Evolutionary conservation across 2,797 vertebrate genomes (phyloP).

Genomic region (Labroides dimidiatus): DNA sequence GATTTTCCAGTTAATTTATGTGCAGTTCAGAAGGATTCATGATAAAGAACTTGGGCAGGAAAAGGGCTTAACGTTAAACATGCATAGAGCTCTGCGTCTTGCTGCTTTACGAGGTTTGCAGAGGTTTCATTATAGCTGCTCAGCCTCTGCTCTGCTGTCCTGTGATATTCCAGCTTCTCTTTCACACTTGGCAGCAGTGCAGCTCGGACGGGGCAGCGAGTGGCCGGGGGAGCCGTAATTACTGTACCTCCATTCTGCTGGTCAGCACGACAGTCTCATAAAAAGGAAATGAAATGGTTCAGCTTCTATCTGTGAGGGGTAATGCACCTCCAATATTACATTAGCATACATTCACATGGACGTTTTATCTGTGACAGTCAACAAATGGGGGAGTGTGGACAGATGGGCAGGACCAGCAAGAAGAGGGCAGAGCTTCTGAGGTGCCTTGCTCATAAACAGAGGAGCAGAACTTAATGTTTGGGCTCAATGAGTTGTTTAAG

Average conservation of each 20-base stretch:
- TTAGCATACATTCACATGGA: slow-evolving; percentile 70
- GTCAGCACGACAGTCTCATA: slow-evolving; percentile 74
- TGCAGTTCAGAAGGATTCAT: slow-evolving; percentile 42
- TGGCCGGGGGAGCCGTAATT: slow-evolving; percentile 58
- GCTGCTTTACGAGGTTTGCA: slow-evolving; percentile 54
- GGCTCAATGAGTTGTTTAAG: background rate
- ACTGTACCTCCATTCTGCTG: slow-evolving; percentile 71
- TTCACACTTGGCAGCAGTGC: slow-evolving; percentile 64
- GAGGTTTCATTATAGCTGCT: slow-evolving; percentile 51
- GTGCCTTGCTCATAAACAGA: slow-evolving; percentile 34
- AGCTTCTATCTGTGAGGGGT: slow-evolving; percentile 62
- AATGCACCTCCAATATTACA: slow-evolving; percentile 67
- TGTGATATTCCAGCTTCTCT: slow-evolving; percentile 54
- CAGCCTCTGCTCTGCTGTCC: slow-evolving; percentile 56
- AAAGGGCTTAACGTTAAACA: slow-evolving; percentile 41
- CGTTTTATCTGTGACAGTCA: slow-evolving; percentile 66
- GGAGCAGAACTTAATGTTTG: background rate
- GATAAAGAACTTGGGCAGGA: slow-evolving; percentile 27
- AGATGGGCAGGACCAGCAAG: slow-evolving; percentile 3
- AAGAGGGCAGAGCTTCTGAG: slow-evolving; percentile 1
- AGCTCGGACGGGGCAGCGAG: slow-evolving; percentile 43
- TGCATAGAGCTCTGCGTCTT: slow-evolving; percentile 20
- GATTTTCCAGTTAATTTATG: slow-evolving; percentile 54
- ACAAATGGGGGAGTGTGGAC: slow-evolving; percentile 39
- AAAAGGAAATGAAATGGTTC: slow-evolving; percentile 72